Base-by-base conservation (phyloP, 2,888 invertebrate genomes). In the Caenorhabditis afra region DNA sequence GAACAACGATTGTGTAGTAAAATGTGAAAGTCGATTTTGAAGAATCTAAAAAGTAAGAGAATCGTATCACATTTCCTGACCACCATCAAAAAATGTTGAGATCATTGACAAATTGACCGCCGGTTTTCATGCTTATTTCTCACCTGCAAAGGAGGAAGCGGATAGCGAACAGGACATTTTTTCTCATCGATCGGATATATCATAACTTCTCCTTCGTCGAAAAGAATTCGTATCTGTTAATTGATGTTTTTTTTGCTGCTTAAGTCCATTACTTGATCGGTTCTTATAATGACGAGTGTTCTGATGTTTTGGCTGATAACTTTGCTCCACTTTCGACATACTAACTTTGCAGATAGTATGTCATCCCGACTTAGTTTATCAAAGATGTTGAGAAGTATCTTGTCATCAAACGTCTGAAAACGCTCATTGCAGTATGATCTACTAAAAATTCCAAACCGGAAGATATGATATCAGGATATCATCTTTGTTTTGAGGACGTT, bases 161-260 rank as follows among this genome's bases (percentile, higher is more conserved):
- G 70, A 53, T 85, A 75, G 4, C 85, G 67, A 7, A 62, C 59
- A 0, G 87, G 87, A n/a, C 77, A 67, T 22, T 64, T 74, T 70
- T 81, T 80, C 57, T 85, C 84, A 45, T 87, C 87, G 8, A 84
- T 57, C 0, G 87, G 84, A 49, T 83, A 85, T 10, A 87, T 59
- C 0, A 87, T 79, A 8, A 87, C 73, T 76, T 87, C 86, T 5
- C 87, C 87, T 73, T 87, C 87, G 49, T 87, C 87, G 53, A 87
- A 87, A 3, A 87, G 62, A 14, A 87, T 67, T 11, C 85, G 84
- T 29, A 87, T 81, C 87, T 87, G 59, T 45, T 79, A 61, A 49
- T 1, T 16, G 23, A 50, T 11, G 18, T 0, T 2, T 58, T 45
- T 68, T 79, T 4, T 18, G 29, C 14, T n/a, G 16, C 18, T 39